Conservation (phyloP, 1,140 invertebrate species). For the Dendroctonus ponderosae region DNA sequence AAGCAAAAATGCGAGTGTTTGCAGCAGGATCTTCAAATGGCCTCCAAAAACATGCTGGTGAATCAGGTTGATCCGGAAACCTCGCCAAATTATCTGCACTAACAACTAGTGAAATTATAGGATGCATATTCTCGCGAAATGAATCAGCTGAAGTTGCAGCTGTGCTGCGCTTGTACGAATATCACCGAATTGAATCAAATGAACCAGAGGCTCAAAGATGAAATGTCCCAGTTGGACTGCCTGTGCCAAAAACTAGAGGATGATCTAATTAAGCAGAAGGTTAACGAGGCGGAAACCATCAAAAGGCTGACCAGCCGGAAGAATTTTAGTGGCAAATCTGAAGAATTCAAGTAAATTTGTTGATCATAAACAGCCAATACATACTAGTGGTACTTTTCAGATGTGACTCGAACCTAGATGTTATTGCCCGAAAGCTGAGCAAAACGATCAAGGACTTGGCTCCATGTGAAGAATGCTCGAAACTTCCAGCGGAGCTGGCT, state of each 20-base stretch:
- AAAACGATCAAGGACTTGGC: slow-evolving; percentile 39
- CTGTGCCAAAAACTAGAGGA: slow-evolving; percentile 42
- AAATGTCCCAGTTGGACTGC: slow-evolving; percentile 35
- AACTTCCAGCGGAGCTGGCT: slow-evolving; percentile 35
- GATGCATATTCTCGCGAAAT: slow-evolving; percentile 35
- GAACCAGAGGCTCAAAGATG: slow-evolving; percentile 40
- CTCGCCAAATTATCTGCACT: background rate
- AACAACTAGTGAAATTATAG: slow-evolving; percentile 1
- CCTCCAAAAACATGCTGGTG: slow-evolving; percentile 32
- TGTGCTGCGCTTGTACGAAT: slow-evolving; percentile 38
- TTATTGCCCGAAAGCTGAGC: slow-evolving; percentile 42
- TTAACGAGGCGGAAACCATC: slow-evolving; percentile 45
- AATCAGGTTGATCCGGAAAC: slow-evolving; percentile 16
- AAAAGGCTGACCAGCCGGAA: slow-evolving; percentile 34
- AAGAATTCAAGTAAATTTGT: slow-evolving; percentile 7
- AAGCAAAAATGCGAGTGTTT: slow-evolving; percentile 35
- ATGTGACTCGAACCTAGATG: slow-evolving; percentile 35
- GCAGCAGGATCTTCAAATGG: slow-evolving; percentile 34
- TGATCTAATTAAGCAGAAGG: slow-evolving; percentile 46
- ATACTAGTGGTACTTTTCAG: background rate
- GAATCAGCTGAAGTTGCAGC: slow-evolving; percentile 39
- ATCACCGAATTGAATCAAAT: slow-evolving; percentile 39
- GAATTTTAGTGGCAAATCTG: background rate
- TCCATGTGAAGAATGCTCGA: slow-evolving; percentile 36
- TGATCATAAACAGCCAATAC: background rate